These are phyloP conservation scores for Chaetophractus vellerosus DNA, from an alignment of 2,797 vertebrate species.

Conservation along the genomic window DNA sequence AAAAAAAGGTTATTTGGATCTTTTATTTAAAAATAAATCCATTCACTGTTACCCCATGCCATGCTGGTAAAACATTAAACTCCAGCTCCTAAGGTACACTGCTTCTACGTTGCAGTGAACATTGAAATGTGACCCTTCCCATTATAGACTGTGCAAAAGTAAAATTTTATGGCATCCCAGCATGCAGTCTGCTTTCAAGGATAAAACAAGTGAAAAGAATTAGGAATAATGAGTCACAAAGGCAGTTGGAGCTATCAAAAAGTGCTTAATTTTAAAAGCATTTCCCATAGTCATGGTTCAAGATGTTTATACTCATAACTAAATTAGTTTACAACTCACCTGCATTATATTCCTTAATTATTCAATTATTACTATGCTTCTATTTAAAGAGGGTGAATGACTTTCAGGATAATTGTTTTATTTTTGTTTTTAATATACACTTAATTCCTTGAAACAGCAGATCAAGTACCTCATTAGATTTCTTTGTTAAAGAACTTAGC, in stretches of 20 bases:
- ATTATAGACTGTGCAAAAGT: slow-evolving; percentile 72
- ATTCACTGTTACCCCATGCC: slow-evolving; percentile 71
- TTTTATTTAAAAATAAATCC: slow-evolving; percentile 78
- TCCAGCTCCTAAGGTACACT: slow-evolving; percentile 58
- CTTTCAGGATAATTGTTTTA: slow-evolving; percentile 67
- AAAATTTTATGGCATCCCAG: slow-evolving; percentile 77
- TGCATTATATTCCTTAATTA: slow-evolving; percentile 75
- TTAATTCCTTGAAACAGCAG: slow-evolving; percentile 62
- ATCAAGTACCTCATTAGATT: slow-evolving; percentile 23
- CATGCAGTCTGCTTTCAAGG: slow-evolving; percentile 68
- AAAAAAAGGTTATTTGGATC: slow-evolving; percentile 60
- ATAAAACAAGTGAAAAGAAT: slow-evolving; percentile 32
- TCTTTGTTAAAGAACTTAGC: slow-evolving; percentile 39
- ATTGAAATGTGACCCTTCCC: slow-evolving; percentile 69
- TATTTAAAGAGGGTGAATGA: slow-evolving; percentile 66
- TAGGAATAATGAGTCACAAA: slow-evolving; percentile 78
- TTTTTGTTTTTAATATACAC: slow-evolving; percentile 49
- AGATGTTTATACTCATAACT: slow-evolving; percentile 60
- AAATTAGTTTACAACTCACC: slow-evolving; percentile 80
- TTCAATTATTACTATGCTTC: slow-evolving; percentile 54
- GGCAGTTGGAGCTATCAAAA: slow-evolving; percentile 68
- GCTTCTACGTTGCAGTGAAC: slow-evolving; percentile 59
- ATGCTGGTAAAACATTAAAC: slow-evolving; percentile 67
- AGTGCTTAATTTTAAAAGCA: slow-evolving; percentile 73
- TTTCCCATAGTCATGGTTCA: slow-evolving; percentile 62